Evolutionary conservation across 2,113 vertebrate genomes (phyloP).

Genomic region (Prionailurus viverrinus): DNA sequence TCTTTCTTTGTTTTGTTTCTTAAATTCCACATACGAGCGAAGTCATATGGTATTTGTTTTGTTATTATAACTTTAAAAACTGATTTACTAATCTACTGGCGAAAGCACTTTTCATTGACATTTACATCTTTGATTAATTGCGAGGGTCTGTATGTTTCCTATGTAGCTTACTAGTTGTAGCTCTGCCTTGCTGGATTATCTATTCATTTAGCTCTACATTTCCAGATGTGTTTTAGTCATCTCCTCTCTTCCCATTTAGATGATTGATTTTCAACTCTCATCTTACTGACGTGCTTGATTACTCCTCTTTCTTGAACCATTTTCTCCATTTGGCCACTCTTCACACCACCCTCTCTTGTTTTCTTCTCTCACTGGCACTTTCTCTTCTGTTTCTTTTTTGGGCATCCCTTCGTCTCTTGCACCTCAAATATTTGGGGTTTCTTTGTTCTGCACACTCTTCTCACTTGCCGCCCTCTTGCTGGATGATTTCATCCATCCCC

Average conservation of each 20-base stretch:
- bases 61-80: background rate
- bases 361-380: background rate
- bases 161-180: background rate
- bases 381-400: background rate
- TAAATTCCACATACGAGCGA: background rate
- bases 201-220: background rate
- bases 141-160: background rate
- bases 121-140: background rate
- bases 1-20: background rate
- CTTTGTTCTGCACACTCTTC: background rate
- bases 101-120: background rate
- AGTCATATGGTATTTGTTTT: background rate
- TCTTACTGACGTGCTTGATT: background rate
- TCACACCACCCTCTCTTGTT: accelerated
- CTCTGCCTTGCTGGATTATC: background rate
- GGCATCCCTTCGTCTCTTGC: background rate
- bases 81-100: background rate
- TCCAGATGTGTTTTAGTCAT: background rate
- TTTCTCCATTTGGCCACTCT: background rate
- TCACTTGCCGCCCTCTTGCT: background rate
- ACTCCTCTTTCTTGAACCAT: background rate
- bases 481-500: background rate
- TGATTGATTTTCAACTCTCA: background rate
- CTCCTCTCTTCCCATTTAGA: background rate
- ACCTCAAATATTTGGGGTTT: background rate